phyloP scores from a whole-genome alignment of 2,113 vertebrate genomes.

The Oncorhynchus gorbuscha region DNA sequence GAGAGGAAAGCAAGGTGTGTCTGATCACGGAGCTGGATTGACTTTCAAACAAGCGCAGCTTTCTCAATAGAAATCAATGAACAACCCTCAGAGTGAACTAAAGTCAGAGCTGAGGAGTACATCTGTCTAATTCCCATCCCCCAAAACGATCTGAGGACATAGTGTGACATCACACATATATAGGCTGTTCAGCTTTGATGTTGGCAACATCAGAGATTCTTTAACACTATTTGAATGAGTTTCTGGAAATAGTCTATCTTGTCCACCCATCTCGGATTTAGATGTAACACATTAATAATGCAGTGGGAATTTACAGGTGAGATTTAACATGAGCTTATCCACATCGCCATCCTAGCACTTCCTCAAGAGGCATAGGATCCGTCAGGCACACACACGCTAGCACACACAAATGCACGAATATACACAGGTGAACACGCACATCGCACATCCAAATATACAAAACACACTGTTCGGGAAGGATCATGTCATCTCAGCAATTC shows the following conservation, averaged over 20 bases:
- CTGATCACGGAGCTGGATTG: no score
- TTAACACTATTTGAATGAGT: conserved; percentile 33
- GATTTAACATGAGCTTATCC: conserved; percentile 49
- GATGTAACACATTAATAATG: conserved; percentile 56
- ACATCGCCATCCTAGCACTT: conserved; percentile 17
- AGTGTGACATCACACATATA: no score
- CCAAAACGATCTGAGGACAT: no score
- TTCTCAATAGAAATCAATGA: no score
- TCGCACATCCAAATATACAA: neutral
- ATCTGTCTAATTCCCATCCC: no score
- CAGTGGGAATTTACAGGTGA: conserved; percentile 53
- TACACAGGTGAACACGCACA: neutral
- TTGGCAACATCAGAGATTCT: neutral
- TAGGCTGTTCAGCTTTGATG: neutral
- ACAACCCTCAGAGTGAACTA: no score
- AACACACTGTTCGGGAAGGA: neutral
- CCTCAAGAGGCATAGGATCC: neutral
- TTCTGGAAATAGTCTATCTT: conserved; percentile 49
- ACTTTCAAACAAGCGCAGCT: no score
- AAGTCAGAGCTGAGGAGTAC: no score
- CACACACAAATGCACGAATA: neutral
- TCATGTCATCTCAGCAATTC: no score
- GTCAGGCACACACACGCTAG: neutral
- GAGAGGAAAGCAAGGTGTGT: neutral
- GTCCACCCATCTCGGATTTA: conserved; percentile 34